phyloP scores from a whole-genome alignment of 2,888 invertebrate genomes.

The Horisme vitalbata region DNA sequence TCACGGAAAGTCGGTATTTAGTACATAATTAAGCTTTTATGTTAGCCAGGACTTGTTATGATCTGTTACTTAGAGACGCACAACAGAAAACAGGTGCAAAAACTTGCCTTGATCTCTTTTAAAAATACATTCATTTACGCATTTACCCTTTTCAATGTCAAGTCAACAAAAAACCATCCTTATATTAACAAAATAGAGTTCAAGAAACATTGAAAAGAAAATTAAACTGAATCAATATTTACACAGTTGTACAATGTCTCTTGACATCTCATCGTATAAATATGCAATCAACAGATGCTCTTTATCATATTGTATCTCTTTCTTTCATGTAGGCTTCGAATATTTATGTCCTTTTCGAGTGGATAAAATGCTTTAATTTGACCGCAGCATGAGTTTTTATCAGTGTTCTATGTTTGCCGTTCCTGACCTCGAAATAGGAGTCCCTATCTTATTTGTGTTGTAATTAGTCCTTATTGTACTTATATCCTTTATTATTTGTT shows the following conservation, averaged over 20 bases:
- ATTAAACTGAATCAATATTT: slow-evolving; percentile 40
- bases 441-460: slow-evolving; percentile 6
- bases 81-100: too few relatives aligned
- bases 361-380: slow-evolving; percentile 25
- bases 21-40: too few relatives aligned
- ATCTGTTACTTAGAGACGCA: too few relatives aligned
- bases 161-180: slow-evolving; percentile 10
- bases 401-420: slow-evolving; percentile 31
- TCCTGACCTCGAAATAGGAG: slow-evolving; percentile 28
- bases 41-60: too few relatives aligned
- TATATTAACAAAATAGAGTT: slow-evolving; percentile 5
- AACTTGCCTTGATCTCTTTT: too few relatives aligned
- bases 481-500: background rate
- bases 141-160: slow-evolving; percentile 7
- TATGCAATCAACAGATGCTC: slow-evolving; percentile 49
- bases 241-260: slow-evolving; percentile 56
- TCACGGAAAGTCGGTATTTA: too few relatives aligned
- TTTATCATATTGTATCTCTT: slow-evolving; percentile 41
- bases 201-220: background rate
- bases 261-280: slow-evolving; percentile 48
- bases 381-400: slow-evolving; percentile 18
- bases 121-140: too few relatives aligned
- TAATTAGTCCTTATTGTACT: background rate
- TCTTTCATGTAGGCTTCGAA: slow-evolving; percentile 43
- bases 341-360: slow-evolving; percentile 29